Base-by-base conservation (phyloP, 2,888 invertebrate species). In the Pachymerium ferrugineum region DNA sequence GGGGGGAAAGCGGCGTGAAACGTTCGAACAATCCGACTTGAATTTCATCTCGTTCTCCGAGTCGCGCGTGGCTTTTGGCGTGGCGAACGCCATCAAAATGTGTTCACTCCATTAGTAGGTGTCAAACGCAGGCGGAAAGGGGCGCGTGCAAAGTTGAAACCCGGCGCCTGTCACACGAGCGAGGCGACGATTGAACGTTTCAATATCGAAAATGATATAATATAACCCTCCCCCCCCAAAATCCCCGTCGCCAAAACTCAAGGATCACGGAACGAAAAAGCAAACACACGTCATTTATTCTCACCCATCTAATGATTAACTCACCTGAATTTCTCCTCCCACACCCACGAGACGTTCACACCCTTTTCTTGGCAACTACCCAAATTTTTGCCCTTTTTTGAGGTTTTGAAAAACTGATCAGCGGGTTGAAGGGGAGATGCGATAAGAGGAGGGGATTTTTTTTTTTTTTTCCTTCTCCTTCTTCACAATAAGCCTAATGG, bases 151-250 rank as follows among this genome's bases (percentile, higher is more conserved):
- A 29, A 69, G 28, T 33, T 30, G 30, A 33, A n/a, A n/a, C n/a
- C 71, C 38, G 19, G 22, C 38, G 33, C n/a, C 71, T 71, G 71
- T 35, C 71, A 71, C 16, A 33, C 33, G n/a, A 3, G 29, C 33
- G 38, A 71, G 71, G 71, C 71, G 71, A 38, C 71, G 71, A 71
- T 71, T 71, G 71, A 71, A 71, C 71, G 71, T 71, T 71, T 71
- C 71, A 71, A 71, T 71, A 71, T 71, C 71, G 38, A 71, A 71
- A 71, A 71, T 71, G 71, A 71, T 71, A 71, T 71, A 71, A 71
- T 71, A 69, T 33, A 29, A 69, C 31, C 31, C 69, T 12, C 16
- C 69, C 69, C 30, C 30, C 29, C 35, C 10, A 10, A n/a, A n/a
- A n/a, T n/a, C n/a, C 22, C 54, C 54, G 28, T 54, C 25, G 54